Evolutionary conservation across 2,113 vertebrate genomes (phyloP), one percentile per base, ranked within the genome.

Genomic region (Salvelinus namaycush): DNA sequence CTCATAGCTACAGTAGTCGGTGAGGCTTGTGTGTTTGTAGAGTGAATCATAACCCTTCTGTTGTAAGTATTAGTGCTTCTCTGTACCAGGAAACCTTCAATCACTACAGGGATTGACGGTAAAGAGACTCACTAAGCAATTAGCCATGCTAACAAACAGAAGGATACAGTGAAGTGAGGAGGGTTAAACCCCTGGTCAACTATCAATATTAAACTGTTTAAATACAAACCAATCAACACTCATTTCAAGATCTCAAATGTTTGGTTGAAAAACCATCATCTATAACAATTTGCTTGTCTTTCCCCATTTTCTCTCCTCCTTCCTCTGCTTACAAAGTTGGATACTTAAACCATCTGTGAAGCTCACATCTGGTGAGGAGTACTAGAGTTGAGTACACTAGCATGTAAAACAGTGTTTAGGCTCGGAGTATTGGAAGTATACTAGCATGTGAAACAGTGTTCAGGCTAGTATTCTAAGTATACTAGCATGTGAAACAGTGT

Each of bases 341-440:
- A 67, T 67, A 60, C 48, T 62, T 44, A 51, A 72, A 74, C 60
- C 72, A 77, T 62, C 72, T 75, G 59, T 27, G 48, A 20, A 26
- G 7, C 62, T 39, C n/a, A 8, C 29, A 48, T 72, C 34, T 31
- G 49, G 44, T 75, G 68, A 49, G 26, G 39, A 48, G 14, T 14
- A 65, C 31, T 39, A 44, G 39, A 44, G 39, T 39, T 39, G 20
- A 74, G 16, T 48, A 75, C 24, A 44, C 54, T 12, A 57, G 54
- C 16, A n/a, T 54, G 24, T 60, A 20, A 34, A 39, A 60, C 31
- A 34, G 8, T 72, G 26, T 57, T 72, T 20, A 48, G 24, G 39
- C 48, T 24, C 1, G 4, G n/a, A 14, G 4, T 54, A 12, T 51
- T 51, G 14, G 48, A 51, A 51, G 49, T 48, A 75, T 14, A 44